Base-by-base conservation (phyloP, 2,797 vertebrate genomes). In the Hoplostethus mediterraneus region DNA sequence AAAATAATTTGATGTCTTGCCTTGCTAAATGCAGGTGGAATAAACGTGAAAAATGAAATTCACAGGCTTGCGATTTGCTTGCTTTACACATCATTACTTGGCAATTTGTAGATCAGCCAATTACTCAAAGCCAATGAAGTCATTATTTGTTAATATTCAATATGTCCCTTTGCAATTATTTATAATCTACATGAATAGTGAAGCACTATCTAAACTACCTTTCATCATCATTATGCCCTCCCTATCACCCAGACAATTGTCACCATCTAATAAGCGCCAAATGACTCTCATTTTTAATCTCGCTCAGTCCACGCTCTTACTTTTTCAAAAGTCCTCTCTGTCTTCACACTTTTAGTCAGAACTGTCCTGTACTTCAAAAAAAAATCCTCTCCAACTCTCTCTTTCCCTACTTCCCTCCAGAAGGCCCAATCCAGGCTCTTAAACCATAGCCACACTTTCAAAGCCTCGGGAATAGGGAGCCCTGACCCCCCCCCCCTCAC, bases 401-500 rank as follows among this genome's bases (percentile, higher is more conserved):
- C 21, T 21, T 44, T n/a, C 17, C 42, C 16, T 12, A 16, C 44
- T 31, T 49, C 55, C 25, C 17, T 51, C 65, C 36, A 55, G 12
- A 6, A 25, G 48, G 25, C 21, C 17, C 31, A 25, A 36, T 31
- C 28, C 6, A 7, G 25, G 28, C 11, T 28, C 51, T 17, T 28
- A 28, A 25, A 10, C 51, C 31, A 33, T 33, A 33, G 31, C 31
- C 4, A 6, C 33, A 5, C 6, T 33, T 33, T 33, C 33, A 5
- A 33, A 4, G 33, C 33, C 2, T 21, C 21, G 1, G 21, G 21
- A 21, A 21, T 21, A 21, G 21, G 21, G 21, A 21, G 21, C 21
- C 33, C 82, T 90, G 88, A 14, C 10, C 92, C 92, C 0, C 92
- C 96, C 10, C 92, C 92, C 0, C 92, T 97, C 92, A 97, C 97